Conservation (phyloP, 2,888 invertebrate species). For the Escarpia spicata region DNA sequence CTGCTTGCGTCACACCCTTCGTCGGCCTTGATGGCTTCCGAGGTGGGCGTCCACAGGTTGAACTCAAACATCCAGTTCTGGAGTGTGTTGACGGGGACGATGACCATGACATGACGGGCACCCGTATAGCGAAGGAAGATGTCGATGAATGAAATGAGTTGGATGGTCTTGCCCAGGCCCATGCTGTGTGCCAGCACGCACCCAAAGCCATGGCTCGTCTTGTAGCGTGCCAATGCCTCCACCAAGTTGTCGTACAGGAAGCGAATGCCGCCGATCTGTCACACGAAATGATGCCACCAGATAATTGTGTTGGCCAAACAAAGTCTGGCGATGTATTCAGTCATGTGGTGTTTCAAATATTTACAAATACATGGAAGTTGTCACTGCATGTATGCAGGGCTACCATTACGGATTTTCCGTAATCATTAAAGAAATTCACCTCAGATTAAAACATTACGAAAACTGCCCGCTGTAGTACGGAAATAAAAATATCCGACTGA, state of each 20-base stretch:
- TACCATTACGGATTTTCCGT: too few species aligned
- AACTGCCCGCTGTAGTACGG: too few species aligned
- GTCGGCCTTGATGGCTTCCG: not conserved
- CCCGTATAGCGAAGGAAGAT: slow-evolving; percentile 90
- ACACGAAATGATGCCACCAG: slow-evolving; percentile 27
- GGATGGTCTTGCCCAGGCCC: slow-evolving; percentile 98
- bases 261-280: slow-evolving; percentile 87
- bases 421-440: too few species aligned
- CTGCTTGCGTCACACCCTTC: slow-evolving; percentile 61
- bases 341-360: not conserved
- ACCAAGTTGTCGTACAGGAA: slow-evolving; percentile 97
- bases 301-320: not conserved
- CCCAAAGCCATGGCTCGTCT: slow-evolving; percentile 88
- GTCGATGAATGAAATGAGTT: slow-evolving; percentile 91
- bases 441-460: too few species aligned
- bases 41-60: slow-evolving; percentile 91
- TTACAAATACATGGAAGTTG: not conserved
- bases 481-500: too few species aligned
- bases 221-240: slow-evolving; percentile 89
- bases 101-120: slow-evolving; percentile 89
- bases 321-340: not conserved
- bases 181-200: slow-evolving; percentile 98
- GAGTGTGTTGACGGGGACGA: slow-evolving; percentile 98
- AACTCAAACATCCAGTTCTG: slow-evolving; percentile 98
- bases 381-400: not conserved